These are phyloP conservation scores for Drosophila melanogaster DNA, from an alignment of 1,140 invertebrate genomes.

Conservation along the genomic window Release_6_plus_ISO1_MT NT_037436.4:9117501-9118000, in stretches of 20 bases:
- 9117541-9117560: slow-evolving; percentile 8
- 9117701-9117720: background rate
- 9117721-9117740: background rate
- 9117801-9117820: slow-evolving; percentile 66
- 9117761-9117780: slow-evolving; percentile 16
- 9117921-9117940: slow-evolving; percentile 82
- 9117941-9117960: slow-evolving; percentile 46
- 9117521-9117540: background rate
- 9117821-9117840: slow-evolving; percentile 76
- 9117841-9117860: slow-evolving; percentile 48
- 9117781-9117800: slow-evolving; percentile 45
- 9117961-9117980: slow-evolving; percentile 58
- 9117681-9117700: slow-evolving; percentile 38
- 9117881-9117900: background rate
- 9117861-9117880: slow-evolving; percentile 34
- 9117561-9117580: slow-evolving; percentile 23
- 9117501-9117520: slow-evolving; percentile 5
- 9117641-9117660: slow-evolving; percentile 74
- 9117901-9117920: slow-evolving; percentile 12
- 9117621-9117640: slow-evolving; percentile 77
- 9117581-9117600: background rate
- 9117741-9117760: background rate
- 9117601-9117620: slow-evolving; percentile 30
- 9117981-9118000: slow-evolving; percentile 72
- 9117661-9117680: slow-evolving; percentile 64